Evolutionary conservation across 1,140 invertebrate genomes (phyloP).

Genomic region (Hyles vespertilio): DNA sequence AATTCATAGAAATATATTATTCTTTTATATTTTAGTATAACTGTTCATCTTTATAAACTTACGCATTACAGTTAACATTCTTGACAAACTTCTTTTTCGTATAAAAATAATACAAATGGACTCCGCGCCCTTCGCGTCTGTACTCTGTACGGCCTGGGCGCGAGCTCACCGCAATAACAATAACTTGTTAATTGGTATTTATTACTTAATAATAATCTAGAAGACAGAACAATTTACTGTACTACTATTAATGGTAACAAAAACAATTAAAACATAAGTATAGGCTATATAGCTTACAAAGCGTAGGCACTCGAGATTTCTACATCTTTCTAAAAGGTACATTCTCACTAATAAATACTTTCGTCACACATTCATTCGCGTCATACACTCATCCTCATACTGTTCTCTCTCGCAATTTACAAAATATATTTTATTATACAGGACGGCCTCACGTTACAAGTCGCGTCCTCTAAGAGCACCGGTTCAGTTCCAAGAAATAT

Average conservation of each 20-base stretch:
- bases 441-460: slow-evolving; percentile 66
- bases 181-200: slow-evolving; percentile 73
- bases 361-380: slow-evolving; percentile 39
- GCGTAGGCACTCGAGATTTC: slow-evolving; percentile 76
- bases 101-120: slow-evolving; percentile 73
- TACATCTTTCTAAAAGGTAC: slow-evolving; percentile 66
- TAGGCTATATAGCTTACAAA: slow-evolving; percentile 71
- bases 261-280: slow-evolving; percentile 69
- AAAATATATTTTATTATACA: slow-evolving; percentile 38
- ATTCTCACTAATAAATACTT: slow-evolving; percentile 74
- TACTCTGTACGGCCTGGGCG: slow-evolving; percentile 11
- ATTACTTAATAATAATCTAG: slow-evolving; percentile 66
- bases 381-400: slow-evolving; percentile 27
- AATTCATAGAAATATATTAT: slow-evolving; percentile 73
- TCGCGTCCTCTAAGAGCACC: slow-evolving; percentile 67
- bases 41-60: slow-evolving; percentile 72
- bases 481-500: slow-evolving; percentile 66
- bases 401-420: slow-evolving; percentile 45
- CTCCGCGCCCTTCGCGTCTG: slow-evolving; percentile 18
- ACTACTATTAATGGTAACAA: slow-evolving; percentile 71
- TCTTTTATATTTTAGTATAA: slow-evolving; percentile 67
- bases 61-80: slow-evolving; percentile 74
- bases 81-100: slow-evolving; percentile 62
- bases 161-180: slow-evolving; percentile 59
- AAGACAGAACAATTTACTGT: slow-evolving; percentile 67